phyloP scores from a whole-genome alignment of 2,797 vertebrate genomes.

The Malacoctenus gilli region DNA sequence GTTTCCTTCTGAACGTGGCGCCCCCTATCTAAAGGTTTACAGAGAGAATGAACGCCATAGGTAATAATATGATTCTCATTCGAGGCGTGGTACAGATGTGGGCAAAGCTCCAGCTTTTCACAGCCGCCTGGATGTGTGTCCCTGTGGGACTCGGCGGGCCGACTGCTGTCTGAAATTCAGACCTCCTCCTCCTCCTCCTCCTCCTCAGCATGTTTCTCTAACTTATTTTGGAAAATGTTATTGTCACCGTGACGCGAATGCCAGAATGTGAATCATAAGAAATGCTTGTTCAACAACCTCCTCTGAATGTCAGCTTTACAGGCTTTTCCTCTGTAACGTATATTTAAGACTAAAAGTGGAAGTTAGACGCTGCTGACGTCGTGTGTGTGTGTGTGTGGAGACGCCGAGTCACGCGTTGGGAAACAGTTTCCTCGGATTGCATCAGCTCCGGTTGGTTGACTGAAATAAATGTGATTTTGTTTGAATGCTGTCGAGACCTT shows the following conservation, averaged over 20 bases:
- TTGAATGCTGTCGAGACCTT: no score
- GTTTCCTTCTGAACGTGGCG: slow-evolving; percentile 23
- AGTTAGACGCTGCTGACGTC: background rate
- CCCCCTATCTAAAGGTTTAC: slow-evolving; percentile 22
- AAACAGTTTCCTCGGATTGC: slow-evolving; percentile 25
- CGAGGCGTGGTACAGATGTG: slow-evolving; percentile 28
- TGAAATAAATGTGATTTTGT: slow-evolving; percentile 61
- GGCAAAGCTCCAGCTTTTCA: slow-evolving; percentile 39
- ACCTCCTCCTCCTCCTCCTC: slow-evolving; percentile 34
- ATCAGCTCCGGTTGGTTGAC: slow-evolving; percentile 23
- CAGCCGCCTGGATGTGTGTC: slow-evolving; percentile 59
- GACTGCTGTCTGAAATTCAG: slow-evolving; percentile 82
- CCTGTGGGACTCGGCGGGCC: slow-evolving; percentile 73
- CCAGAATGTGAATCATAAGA: slow-evolving; percentile 37
- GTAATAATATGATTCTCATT: slow-evolving; percentile 15
- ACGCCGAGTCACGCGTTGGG: slow-evolving; percentile 7
- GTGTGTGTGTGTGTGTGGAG: background rate
- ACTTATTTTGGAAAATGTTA: slow-evolving; percentile 64
- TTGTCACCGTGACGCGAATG: slow-evolving; percentile 37
- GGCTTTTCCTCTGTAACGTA: no score
- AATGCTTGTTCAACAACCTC: slow-evolving; percentile 14
- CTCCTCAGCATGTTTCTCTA: slow-evolving; percentile 60
- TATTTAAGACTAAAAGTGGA: no score
- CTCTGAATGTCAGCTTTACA: slow-evolving; percentile 24
- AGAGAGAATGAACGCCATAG: slow-evolving; percentile 29